Evolutionary conservation across 2,113 vertebrate species (phyloP).

Genomic region (Chunga burmeisteri): DNA sequence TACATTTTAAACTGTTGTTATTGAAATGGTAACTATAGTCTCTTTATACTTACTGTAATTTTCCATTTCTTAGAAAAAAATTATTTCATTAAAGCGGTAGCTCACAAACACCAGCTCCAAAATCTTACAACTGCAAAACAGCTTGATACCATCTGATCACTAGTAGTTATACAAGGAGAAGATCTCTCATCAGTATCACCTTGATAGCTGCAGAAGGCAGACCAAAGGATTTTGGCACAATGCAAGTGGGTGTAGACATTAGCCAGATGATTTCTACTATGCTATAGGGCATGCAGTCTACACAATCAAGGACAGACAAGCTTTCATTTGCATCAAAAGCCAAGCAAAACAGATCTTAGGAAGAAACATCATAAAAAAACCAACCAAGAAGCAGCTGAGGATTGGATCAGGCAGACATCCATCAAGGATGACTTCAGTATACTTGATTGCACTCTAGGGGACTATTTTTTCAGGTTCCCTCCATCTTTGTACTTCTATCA

Average conservation of each 20-base stretch:
- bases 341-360: background rate
- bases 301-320: background rate
- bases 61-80: background rate
- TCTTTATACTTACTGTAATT: background rate
- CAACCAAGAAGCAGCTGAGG: background rate
- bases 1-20: background rate
- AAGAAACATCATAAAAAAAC: background rate
- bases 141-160: background rate
- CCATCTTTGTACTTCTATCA: background rate
- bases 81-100: background rate
- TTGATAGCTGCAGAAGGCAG: background rate
- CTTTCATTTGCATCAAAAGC: background rate
- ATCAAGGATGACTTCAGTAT: background rate
- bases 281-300: rapidly evolving
- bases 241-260: background rate
- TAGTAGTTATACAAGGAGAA: background rate
- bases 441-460: background rate
- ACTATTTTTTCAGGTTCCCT: background rate
- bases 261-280: background rate
- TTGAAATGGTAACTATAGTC: background rate
- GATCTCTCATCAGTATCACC: background rate
- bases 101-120: background rate
- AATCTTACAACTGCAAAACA: background rate
- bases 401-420: background rate
- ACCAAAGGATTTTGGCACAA: background rate